Percentiles rank a stretch among this genome's conserved stretches.
phyloP scores from a whole-genome alignment of 2,113 vertebrate genomes.

The Stigmatopora argus region DNA sequence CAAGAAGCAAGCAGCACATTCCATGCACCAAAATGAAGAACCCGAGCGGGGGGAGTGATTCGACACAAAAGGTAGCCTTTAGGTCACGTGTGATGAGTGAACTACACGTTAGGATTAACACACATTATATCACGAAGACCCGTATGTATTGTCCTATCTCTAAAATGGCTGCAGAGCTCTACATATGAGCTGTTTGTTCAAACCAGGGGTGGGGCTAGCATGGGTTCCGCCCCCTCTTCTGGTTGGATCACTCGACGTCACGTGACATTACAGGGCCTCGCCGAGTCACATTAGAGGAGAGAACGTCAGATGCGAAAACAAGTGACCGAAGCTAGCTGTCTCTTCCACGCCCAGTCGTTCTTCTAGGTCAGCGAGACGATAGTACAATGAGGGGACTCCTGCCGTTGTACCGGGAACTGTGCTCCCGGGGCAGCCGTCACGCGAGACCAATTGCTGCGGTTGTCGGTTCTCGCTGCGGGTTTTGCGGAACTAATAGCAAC shows the following conservation, averaged over 20 bases:
- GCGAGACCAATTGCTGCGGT: constrained; percentile 42
- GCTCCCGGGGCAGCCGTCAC: constrained; percentile 48
- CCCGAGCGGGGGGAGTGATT: background rate
- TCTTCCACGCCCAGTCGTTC: background rate
- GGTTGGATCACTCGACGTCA: constrained; percentile 8
- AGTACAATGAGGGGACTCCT: constrained; percentile 59
- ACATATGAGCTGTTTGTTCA: constrained; percentile 10
- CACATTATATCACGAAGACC: no score
- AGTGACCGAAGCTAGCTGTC: constrained; percentile 53
- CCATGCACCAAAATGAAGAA: constrained; percentile 22
- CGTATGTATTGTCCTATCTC: background rate
- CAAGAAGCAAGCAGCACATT: background rate
- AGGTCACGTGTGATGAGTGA: no score
- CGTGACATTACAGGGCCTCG: constrained; percentile 38
- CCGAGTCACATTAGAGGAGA: constrained; percentile 36
- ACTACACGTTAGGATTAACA: no score
- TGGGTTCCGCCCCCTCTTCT: constrained; percentile 11
- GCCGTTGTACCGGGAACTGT: constrained; percentile 46
- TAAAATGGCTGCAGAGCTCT: constrained; percentile 65
- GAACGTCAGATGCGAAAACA: constrained; percentile 16
- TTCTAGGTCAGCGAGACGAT: constrained; percentile 16
- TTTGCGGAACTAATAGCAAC: constrained; percentile 60
- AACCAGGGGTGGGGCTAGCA: constrained; percentile 12
- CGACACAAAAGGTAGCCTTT: no score
- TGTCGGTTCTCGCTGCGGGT: constrained; percentile 57